Evolutionary conservation across 2,113 vertebrate species (phyloP).

Genomic region (Oriolus oriolus): DNA sequence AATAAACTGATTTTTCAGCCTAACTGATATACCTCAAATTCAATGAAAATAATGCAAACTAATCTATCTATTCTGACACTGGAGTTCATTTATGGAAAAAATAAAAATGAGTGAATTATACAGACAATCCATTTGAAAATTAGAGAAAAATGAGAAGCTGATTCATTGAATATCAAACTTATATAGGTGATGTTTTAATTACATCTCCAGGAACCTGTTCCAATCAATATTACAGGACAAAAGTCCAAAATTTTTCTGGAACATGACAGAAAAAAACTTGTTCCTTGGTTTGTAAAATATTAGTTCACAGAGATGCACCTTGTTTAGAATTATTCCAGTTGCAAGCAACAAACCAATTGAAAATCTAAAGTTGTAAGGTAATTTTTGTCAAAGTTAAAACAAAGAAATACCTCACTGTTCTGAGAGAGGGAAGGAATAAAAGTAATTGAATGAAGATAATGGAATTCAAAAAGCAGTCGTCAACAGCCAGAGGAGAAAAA

Average conservation of each 20-base stretch:
- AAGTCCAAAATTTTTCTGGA: neutral
- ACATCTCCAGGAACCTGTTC: neutral
- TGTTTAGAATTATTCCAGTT: neutral
- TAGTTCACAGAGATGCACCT: neutral
- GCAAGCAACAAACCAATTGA: neutral
- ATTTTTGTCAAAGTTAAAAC: neutral
- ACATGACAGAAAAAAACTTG: neutral
- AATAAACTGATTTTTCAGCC: neutral
- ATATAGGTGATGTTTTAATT: neutral
- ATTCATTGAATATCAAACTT: neutral
- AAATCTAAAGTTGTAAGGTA: neutral
- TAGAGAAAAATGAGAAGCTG: neutral
- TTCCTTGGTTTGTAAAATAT: neutral
- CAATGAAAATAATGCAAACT: neutral
- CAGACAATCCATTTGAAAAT: neutral
- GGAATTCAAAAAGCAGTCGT: neutral
- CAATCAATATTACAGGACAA: neutral
- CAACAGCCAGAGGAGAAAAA: neutral
- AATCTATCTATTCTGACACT: neutral
- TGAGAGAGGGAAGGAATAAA: neutral
- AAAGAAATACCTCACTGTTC: neutral
- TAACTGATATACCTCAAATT: neutral
- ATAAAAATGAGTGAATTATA: neutral
- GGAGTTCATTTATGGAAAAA: neutral
- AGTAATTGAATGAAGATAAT: neutral